Conservation (phyloP, 2,113 vertebrate species). For the Dicaeum eximium region DNA sequence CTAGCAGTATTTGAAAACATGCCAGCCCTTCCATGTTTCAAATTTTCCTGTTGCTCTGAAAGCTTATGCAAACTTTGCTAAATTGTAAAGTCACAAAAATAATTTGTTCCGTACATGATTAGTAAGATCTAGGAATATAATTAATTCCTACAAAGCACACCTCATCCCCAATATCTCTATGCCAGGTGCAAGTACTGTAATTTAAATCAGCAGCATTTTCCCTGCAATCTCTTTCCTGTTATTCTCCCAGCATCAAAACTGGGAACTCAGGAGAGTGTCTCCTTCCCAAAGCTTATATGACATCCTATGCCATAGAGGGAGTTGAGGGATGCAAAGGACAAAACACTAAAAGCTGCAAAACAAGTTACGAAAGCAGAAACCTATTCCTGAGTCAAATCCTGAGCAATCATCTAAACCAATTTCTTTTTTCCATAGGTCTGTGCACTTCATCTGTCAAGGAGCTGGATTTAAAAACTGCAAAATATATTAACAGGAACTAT, state of each 20-base stretch:
- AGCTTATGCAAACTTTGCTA: background rate
- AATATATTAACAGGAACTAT: background rate
- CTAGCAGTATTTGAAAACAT: background rate
- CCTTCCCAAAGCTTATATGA: background rate
- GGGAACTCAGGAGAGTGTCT: background rate
- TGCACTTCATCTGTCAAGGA: background rate
- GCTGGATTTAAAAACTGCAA: background rate
- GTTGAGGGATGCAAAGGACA: background rate
- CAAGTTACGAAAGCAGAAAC: background rate
- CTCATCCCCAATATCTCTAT: background rate
- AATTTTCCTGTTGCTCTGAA: background rate
- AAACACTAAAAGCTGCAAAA: background rate
- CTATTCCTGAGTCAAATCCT: background rate
- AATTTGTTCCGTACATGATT: background rate
- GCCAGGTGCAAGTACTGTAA: background rate
- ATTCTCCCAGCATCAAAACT: background rate
- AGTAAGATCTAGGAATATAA: background rate
- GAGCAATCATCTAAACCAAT: background rate
- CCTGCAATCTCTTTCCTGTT: background rate
- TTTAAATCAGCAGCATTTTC: background rate
- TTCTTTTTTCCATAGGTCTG: background rate
- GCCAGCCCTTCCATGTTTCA: background rate
- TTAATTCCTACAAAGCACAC: background rate
- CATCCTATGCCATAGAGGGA: background rate
- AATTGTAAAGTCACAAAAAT: background rate